Conservation (phyloP, 2,888 invertebrate species). For the Chrysodeixis includens region DNA sequence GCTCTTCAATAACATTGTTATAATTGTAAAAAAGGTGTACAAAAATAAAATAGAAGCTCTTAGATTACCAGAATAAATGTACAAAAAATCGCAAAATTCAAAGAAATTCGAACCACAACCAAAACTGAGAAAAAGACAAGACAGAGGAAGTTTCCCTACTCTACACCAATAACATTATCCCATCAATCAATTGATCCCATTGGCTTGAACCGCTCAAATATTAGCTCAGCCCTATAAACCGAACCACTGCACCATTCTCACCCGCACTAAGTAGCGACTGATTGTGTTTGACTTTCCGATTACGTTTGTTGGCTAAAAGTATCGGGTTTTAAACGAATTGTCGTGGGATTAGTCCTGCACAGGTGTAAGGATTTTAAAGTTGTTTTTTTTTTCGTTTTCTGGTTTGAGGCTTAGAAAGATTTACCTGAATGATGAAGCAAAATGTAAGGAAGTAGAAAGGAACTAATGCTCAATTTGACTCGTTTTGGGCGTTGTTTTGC, state of each 20-base stretch:
- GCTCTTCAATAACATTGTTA: too few species aligned
- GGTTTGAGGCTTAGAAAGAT: background rate
- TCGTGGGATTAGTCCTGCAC: background rate
- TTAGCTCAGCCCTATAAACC: constrained; percentile 78
- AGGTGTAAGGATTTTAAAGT: background rate
- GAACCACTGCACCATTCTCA: constrained; percentile 56
- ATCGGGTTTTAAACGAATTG: constrained; percentile 26
- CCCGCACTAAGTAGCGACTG: constrained; percentile 31
- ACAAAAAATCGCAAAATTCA: too few species aligned
- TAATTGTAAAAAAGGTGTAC: too few species aligned
- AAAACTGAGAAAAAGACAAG: too few species aligned
- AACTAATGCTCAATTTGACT: too few species aligned
- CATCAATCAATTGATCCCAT: constrained; percentile 80
- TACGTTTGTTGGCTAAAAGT: constrained; percentile 19
- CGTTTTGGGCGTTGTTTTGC: too few species aligned
- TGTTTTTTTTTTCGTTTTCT: background rate
- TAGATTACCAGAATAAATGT: too few species aligned
- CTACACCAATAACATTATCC: constrained; percentile 73
- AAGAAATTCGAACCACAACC: too few species aligned
- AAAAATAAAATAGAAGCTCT: too few species aligned
- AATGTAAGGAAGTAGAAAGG: background rate
- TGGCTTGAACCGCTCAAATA: constrained; percentile 84
- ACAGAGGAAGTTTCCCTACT: constrained; percentile 61
- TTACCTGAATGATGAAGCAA: background rate
- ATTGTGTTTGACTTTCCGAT: constrained; percentile 39